These are phyloP conservation scores for Athrips mouffetella DNA, from an alignment of 2,888 invertebrate genomes.

Conservation along the genomic window DNA sequence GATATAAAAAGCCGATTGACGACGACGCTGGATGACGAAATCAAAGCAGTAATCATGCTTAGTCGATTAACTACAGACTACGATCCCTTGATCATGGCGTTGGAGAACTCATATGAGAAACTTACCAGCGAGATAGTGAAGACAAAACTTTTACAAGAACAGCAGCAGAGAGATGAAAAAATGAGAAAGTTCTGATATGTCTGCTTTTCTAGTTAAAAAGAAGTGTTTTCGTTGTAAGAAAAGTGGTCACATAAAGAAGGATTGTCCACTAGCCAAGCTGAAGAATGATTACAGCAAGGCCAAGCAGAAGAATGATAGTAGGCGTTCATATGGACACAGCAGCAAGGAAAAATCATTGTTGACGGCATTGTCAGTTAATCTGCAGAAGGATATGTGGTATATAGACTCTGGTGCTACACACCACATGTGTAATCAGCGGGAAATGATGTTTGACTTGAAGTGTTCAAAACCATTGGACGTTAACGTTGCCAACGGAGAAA, in stretches of 20 bases:
- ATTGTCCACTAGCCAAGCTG: not conserved
- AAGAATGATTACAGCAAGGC: not conserved
- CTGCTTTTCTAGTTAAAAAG: not conserved
- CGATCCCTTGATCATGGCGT: slow-evolving; percentile 28
- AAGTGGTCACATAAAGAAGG: not conserved
- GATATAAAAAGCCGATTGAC: slow-evolving; percentile 19
- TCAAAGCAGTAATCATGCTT: slow-evolving; percentile 23
- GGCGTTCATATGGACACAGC: not conserved
- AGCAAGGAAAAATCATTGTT: slow-evolving; percentile 5
- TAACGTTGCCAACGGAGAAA: slow-evolving; percentile 14
- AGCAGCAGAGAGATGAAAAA: slow-evolving; percentile 1
- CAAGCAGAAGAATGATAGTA: not conserved
- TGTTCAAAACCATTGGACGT: not conserved
- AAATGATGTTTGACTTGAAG: not conserved
- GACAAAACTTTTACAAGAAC: slow-evolving; percentile 16
- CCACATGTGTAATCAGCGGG: slow-evolving; percentile 19
- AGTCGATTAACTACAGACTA: slow-evolving; percentile 23
- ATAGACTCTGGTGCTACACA: slow-evolving; percentile 18
- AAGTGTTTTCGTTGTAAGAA: slow-evolving; percentile 6
- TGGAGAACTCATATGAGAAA: slow-evolving; percentile 19
- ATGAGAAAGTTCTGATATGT: not conserved
- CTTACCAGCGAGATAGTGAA: slow-evolving; percentile 18
- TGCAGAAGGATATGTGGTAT: slow-evolving; percentile 6
- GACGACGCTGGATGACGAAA: slow-evolving; percentile 24
- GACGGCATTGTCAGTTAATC: slow-evolving; percentile 3